Evolutionary conservation across 2,888 invertebrate genomes (phyloP), one percentile per base, ranked within the genome.

Genomic region (Drosophila maculinotata): DNA sequence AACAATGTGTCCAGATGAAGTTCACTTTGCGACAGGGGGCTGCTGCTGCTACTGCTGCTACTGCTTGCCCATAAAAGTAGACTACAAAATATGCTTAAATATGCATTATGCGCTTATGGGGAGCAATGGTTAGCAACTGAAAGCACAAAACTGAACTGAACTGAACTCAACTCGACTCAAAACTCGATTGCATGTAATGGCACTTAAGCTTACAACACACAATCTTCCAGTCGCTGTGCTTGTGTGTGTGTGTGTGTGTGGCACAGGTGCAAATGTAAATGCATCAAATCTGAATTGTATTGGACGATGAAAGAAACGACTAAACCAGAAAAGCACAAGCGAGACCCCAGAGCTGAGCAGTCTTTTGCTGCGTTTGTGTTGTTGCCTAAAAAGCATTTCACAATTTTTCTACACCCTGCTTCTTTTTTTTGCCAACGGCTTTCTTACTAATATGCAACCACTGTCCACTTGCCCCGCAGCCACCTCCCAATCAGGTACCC

Each of bases 41-140:
- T 25, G n/a, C 10, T 45, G n/a, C 23, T 8, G 15, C 20, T 33
- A 12, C 20, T 42, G 31, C 12, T 48, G 1, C 12, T 20, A 28
- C 48, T 47, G n/a, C 14, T 45, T 20, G 71, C 70, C 82, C 76
- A 73, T 78, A 81, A 84, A 81, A 84, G 82, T 67, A 67, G 80
- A 79, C 82, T 81, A 80, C 83, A 70, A 78, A 79, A 86, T 83
- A 82, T 86, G 82, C 84, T 83, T 86, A 83, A 86, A 83, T 83
- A 83, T 86, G 82, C 82, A 83, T 83, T 83, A 83, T 86, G 74
- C 76, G 71, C 86, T 83, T 78, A 79, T 79, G 69, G 69, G 20
- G 53, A 57, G 52, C 44, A 49, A 41, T 57, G 33, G 56, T 35
- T 39, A 52, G 48, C 56, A 52, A 28, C 47, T 47, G 42, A 54